A percentile compares a stretch with the other conserved stretches of the same genome.
phyloP scores from a whole-genome alignment of 2,888 invertebrate genomes.

The Coenonympha arcania region DNA sequence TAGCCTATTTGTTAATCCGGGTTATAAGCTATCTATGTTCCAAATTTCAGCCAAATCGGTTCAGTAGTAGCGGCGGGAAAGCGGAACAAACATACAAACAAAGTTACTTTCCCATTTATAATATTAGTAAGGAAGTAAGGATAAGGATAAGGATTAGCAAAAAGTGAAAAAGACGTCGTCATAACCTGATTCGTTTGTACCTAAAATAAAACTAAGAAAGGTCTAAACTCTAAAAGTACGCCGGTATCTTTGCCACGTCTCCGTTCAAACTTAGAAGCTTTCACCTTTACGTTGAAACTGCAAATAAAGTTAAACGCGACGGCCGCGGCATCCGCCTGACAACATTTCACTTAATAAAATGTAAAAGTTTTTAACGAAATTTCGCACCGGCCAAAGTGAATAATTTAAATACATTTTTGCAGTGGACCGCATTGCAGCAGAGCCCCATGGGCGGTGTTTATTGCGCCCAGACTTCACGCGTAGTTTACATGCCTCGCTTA shows the following conservation, averaged over 20 bases:
- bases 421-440: constrained; percentile 27
- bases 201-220: not conserved
- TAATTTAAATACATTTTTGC: constrained; percentile 15
- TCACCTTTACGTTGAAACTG: not conserved
- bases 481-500: constrained; percentile 12
- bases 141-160: no score
- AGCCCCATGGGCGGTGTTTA: constrained; percentile 18
- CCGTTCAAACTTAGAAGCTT: not conserved
- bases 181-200: not conserved
- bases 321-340: not conserved
- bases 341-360: constrained; percentile 7
- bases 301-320: not conserved
- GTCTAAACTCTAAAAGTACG: not conserved
- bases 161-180: not conserved
- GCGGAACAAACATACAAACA: no score
- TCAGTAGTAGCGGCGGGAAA: no score
- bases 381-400: constrained; percentile 9
- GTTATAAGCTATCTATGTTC: no score
- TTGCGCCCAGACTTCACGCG: constrained; percentile 6
- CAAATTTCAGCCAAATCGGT: no score
- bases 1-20: no score
- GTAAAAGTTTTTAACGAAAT: constrained; percentile 8
- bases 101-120: no score
- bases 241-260: not conserved
- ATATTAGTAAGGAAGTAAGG: no score